Base-by-base conservation (phyloP, 2,888 invertebrate genomes). In the Drosophila ustulata region DNA sequence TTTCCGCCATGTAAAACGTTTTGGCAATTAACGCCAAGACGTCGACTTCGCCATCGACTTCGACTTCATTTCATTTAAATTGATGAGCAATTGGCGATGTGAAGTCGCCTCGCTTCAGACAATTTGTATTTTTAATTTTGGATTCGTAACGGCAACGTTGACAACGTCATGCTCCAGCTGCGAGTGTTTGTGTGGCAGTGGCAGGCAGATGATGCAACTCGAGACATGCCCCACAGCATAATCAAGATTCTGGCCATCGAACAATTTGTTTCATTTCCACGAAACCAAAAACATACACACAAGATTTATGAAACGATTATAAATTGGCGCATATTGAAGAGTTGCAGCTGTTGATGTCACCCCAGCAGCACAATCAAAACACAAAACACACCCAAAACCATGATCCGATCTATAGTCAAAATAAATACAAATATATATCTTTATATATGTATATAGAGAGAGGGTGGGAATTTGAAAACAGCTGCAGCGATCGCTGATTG, bases 41-140 rank as follows among this genome's bases (percentile, higher is more conserved):
- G 47, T 23, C 2, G 18, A 1, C 6, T 28, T 4, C 30, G 18
- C 1, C 6, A 3, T 4, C 30, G 30, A 6, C 41, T 43, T 55
- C 18, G 49, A 28, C 43, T 47, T 77, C 71, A 86, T 86, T 86
- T 83, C 81, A 81, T 71, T 76, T 61, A 74, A 86, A 81, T 81
- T 83, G 69, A 78, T 73, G 65, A 56, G 52, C 66, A 71, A 69
- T 75, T 75, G 66, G 47, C 53, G 64, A 52, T 11, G 18, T 65
- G 63, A 62, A 83, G 58, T 66, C 41, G 26, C 47, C 32, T 46
- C 41, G 59, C 68, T 58, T 63, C 28, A 28, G 28, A 28, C 28
- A 28, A 30, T 70, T 70, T 55, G 23, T 51, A 8, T n/a, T 3
- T 59, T 50, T 45, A 18, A 18, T 53, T 62, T 55, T 37, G 4